Percentiles rank a stretch among this genome's conserved stretches.
Evolutionary conservation across 2,113 vertebrate species (phyloP).

Genomic region (Sardina pilchardus): DNA sequence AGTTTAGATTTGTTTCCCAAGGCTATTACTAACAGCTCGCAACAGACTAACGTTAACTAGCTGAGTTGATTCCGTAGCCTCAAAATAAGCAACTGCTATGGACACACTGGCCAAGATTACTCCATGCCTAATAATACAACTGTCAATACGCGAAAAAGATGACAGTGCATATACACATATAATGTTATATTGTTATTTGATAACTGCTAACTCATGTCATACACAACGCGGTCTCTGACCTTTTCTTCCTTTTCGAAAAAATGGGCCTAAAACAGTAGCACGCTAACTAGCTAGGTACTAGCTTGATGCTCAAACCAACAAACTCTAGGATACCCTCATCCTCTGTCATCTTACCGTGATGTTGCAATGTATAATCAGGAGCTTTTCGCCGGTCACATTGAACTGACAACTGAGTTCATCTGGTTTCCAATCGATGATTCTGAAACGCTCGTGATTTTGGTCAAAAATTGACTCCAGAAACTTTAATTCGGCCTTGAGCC

Average conservation of each 20-base stretch:
- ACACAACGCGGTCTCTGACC: background rate
- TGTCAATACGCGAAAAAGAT: background rate
- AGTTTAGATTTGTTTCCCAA: background rate
- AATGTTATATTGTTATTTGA: background rate
- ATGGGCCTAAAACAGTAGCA: background rate
- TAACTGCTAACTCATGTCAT: background rate
- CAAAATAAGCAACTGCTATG: background rate
- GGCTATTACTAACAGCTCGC: background rate
- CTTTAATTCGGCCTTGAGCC: constrained; percentile 96
- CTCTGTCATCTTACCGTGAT: constrained; percentile 84
- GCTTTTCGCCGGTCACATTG: constrained; percentile 80
- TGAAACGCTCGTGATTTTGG: constrained; percentile 91
- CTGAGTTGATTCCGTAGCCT: background rate
- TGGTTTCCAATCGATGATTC: constrained; percentile 93
- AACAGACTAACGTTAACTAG: background rate
- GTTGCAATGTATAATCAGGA: constrained; percentile 92
- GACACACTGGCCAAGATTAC: background rate
- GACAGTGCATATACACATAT: background rate
- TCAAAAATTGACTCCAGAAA: constrained; percentile 97
- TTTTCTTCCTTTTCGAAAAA: background rate
- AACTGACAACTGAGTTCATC: constrained; percentile 95
- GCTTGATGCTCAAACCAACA: background rate
- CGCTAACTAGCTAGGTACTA: constrained; percentile 14
- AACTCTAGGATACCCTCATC: background rate
- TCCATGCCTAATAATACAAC: background rate